phyloP scores from a whole-genome alignment of 2,797 vertebrate species.

The Sphenopsis melanotis region DNA sequence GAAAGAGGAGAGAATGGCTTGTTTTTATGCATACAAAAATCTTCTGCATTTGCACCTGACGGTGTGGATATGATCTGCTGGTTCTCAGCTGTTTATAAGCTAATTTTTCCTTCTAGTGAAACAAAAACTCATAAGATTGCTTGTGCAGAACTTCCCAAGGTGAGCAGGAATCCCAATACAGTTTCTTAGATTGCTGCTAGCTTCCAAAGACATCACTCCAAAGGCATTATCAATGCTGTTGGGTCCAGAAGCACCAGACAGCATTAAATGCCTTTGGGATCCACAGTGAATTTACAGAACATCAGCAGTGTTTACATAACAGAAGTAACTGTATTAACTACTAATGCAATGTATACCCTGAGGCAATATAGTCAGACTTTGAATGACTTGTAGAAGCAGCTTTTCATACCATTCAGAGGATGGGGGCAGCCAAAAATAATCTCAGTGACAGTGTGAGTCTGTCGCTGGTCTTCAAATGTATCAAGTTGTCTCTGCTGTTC shows the following conservation, averaged over 20 bases:
- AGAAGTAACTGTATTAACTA: background rate
- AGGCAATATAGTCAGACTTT: background rate
- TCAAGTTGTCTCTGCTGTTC: background rate
- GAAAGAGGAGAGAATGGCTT: background rate
- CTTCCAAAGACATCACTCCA: background rate
- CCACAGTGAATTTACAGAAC: background rate
- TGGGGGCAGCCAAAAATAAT: conserved; percentile 8
- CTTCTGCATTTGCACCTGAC: background rate
- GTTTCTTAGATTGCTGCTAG: background rate
- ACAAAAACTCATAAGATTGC: background rate
- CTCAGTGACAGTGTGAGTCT: background rate
- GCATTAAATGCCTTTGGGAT: background rate
- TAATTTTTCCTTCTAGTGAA: background rate
- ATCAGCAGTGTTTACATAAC: background rate
- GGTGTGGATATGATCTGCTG: background rate
- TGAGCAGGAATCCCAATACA: background rate
- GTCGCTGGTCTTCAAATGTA: background rate
- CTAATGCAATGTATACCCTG: background rate
- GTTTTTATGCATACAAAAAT: background rate
- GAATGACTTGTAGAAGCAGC: background rate
- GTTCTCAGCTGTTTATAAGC: background rate
- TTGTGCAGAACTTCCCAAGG: background rate
- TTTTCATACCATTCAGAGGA: background rate
- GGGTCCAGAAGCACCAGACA: background rate
- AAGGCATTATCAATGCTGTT: background rate